A percentile compares a stretch with the other conserved stretches of the same genome.
These are phyloP conservation scores for Cremastinae sp. DNA, from an alignment of 2,888 invertebrate genomes.

Conservation along the genomic window DNA sequence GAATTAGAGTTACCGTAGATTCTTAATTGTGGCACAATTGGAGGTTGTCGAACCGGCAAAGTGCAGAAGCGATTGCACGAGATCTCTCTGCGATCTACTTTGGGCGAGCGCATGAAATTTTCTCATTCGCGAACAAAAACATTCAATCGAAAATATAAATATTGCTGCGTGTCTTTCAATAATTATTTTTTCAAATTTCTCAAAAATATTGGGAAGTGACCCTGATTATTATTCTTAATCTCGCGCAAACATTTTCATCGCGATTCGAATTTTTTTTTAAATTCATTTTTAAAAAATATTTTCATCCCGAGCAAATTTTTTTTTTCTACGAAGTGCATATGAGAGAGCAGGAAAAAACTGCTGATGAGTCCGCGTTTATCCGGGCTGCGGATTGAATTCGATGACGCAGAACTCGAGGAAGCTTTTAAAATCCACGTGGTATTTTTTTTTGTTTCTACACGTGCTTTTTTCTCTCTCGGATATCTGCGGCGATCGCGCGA, in stretches of 20 bases:
- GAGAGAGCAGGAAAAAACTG: too few species aligned
- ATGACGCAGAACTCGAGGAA: too few species aligned
- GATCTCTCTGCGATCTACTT: conserved; percentile 43
- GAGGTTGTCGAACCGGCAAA: conserved; percentile 59
- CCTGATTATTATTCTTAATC: neutral
- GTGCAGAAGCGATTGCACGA: conserved; percentile 56
- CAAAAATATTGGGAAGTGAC: too few species aligned
- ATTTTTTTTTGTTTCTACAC: neutral
- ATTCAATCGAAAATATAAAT: too few species aligned
- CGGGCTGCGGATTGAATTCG: too few species aligned
- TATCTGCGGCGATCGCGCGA: too few species aligned
- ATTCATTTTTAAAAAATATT: neutral
- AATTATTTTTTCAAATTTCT: conserved; percentile 5
- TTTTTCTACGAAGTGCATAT: neutral
- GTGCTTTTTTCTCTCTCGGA: conserved; percentile 4
- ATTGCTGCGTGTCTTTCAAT: too few species aligned
- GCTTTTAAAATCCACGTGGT: too few species aligned
- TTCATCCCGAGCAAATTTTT: neutral
- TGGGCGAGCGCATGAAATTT: conserved; percentile 48
- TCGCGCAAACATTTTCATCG: too few species aligned
- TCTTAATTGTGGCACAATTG: conserved; percentile 61
- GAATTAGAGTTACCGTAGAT: conserved; percentile 51
- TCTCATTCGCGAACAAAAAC: too few species aligned
- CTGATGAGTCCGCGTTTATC: too few species aligned
- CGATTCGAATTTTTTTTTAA: neutral